Percentiles rank a stretch among this genome's conserved stretches.
phyloP scores from a whole-genome alignment of 2,888 invertebrate species.

The Eupithecia exiguata region DNA sequence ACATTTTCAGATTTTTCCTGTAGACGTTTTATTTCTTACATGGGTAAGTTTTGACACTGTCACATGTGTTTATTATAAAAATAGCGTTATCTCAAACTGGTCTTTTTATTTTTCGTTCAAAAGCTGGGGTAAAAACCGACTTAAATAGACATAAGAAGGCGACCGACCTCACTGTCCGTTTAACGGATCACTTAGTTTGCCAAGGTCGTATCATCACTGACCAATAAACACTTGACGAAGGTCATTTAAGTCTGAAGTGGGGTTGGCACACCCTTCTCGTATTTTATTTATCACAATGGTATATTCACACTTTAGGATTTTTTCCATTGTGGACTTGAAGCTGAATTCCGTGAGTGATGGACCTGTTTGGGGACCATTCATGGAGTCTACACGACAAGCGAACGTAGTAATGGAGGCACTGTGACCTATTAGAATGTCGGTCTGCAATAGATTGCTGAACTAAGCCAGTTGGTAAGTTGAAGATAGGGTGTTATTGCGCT shows the following conservation, averaged over 20 bases:
- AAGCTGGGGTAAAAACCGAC: background rate
- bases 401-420: too few species aligned
- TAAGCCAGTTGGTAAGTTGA: background rate
- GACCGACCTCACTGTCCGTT: constrained; percentile 43
- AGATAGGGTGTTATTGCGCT: background rate
- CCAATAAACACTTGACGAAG: constrained; percentile 63
- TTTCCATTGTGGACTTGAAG: constrained; percentile 29
- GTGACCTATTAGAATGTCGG: background rate
- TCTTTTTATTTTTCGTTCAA: background rate
- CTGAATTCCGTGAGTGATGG: background rate
- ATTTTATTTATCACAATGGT: constrained; percentile 43
- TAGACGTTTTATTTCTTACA: too few species aligned
- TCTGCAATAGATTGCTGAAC: background rate
- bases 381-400: background rate
- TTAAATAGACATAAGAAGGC: constrained; percentile 31
- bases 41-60: too few species aligned
- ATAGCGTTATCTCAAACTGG: background rate
- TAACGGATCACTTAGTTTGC: constrained; percentile 37
- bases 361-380: background rate
- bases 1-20: too few species aligned
- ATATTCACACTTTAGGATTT: constrained; percentile 32
- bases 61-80: too few species aligned
- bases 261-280: constrained; percentile 43
- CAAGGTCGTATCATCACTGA: constrained; percentile 45
- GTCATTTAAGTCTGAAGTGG: constrained; percentile 39